Evolutionary conservation across 2,113 vertebrate genomes (phyloP).

Genomic region (Cichladusa arquata): DNA sequence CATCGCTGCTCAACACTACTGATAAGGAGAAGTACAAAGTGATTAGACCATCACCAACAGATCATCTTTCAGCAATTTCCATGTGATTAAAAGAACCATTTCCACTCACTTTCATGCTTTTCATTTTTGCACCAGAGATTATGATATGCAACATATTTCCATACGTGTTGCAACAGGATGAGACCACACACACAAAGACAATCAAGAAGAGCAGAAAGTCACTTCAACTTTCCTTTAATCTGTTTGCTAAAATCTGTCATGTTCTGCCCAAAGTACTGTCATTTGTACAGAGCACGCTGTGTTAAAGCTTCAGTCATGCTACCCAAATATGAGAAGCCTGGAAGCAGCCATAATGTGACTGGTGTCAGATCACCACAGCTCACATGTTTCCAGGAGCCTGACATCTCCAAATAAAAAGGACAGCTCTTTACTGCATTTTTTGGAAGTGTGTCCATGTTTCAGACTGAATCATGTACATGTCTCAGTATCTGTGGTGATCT

Average conservation of each 20-base stretch:
- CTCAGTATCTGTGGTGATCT: neutral
- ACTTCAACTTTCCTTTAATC: neutral
- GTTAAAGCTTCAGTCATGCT: neutral
- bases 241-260: constrained; percentile 6
- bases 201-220: neutral
- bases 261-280: constrained; percentile 4
- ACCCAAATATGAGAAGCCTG: neutral
- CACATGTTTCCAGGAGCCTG: neutral
- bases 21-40: neutral
- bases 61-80: neutral
- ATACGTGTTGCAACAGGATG: fast-evolving
- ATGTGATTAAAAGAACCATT: neutral
- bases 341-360: neutral
- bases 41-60: neutral
- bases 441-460: neutral
- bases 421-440: neutral
- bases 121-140: neutral
- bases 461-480: neutral
- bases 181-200: neutral
- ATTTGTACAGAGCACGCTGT: neutral
- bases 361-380: neutral
- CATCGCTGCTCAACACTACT: neutral
- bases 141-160: neutral
- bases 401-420: neutral
- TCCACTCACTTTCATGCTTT: neutral